These are phyloP conservation scores for Keiferia lycopersicella DNA, from an alignment of 2,888 invertebrate genomes.

Conservation along the genomic window DNA sequence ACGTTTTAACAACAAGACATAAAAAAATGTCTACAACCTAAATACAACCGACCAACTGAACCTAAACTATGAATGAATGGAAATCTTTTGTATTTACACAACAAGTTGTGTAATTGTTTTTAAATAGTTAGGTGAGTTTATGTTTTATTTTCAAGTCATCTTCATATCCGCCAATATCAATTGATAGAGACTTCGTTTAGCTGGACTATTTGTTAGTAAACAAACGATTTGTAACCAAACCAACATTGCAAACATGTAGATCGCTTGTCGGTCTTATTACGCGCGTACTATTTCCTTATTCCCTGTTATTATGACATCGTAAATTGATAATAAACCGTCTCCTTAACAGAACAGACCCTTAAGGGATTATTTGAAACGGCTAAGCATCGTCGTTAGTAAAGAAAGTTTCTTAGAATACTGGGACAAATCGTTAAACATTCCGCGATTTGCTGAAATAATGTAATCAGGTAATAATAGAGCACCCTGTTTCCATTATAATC, in stretches of 20 bases:
- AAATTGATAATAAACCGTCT: constrained; percentile 42
- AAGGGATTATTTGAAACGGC: constrained; percentile 35
- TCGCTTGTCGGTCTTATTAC: not conserved
- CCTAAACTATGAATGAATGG: no score
- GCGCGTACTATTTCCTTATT: constrained; percentile 11
- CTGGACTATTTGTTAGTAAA: not conserved
- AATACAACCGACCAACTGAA: no score
- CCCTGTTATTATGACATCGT: constrained; percentile 39
- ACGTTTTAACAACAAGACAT: no score
- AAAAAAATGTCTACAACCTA: no score
- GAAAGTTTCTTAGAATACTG: constrained; percentile 36
- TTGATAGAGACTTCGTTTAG: no score
- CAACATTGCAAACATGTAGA: constrained; percentile 1
- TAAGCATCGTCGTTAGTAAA: constrained; percentile 33
- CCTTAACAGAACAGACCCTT: constrained; percentile 35
- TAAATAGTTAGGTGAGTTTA: no score
- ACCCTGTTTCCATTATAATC: not conserved
- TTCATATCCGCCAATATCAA: no score
- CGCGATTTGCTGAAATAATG: constrained; percentile 14
- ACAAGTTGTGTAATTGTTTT: no score
- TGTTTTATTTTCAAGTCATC: no score
- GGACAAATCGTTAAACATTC: constrained; percentile 19
- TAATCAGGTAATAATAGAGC: constrained; percentile 13
- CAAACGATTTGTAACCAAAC: not conserved
- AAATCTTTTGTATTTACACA: no score